Base-by-base conservation (phyloP, 2,888 invertebrate species). In the Cheiracanthium punctorium region DNA sequence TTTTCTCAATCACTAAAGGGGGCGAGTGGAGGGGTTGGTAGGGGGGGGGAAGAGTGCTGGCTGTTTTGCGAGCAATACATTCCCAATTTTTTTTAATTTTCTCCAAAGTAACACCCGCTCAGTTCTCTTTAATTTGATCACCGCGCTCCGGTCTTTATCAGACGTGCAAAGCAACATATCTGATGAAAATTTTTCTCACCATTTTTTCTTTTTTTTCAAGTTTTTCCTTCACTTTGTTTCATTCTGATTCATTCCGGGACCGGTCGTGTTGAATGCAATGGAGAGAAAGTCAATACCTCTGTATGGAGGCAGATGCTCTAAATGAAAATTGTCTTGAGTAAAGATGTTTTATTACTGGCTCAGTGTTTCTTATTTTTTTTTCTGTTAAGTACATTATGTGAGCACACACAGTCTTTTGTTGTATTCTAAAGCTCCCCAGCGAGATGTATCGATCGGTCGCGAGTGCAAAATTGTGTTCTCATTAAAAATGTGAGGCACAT, bases 91-190 rank as follows among this genome's bases (percentile, higher is more conserved):
- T 76, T 82, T 82, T 77, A 76, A 82, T 76, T 82, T 82, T 82
- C 72, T 77, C 77, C 77, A 33, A 17, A 72, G 82, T 77, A 82
- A 73, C 82, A 82, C 82, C 74, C 77, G 69, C 74, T 70, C 43
- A 43, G 29, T 73, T 72, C 82, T 17, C 48, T 82, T 82, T 82
- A 82, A 82, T 82, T 82, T 82, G 76, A 82, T 82, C 82, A 82
- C 82, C 48, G 37, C 69, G 65, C 65, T 75, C 81, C 41, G 29
- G 69, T 69, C 69, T 69, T 69, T 69, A 69, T 69, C 69, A 69
- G 69, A 69, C 58, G 33, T 1, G 67, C 32, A n/a, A n/a, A 69
- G 69, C 69, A 20, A 69, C 33, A 69, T 32, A 69, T 69, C 33
- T 69, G 69, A 69, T 69, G 69, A 69, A 69, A 69, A 69, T 69